Evolutionary conservation across 2,888 invertebrate species (phyloP), one percentile per base, ranked within the genome.

Genomic region (Auanema freiburgensis): DNA sequence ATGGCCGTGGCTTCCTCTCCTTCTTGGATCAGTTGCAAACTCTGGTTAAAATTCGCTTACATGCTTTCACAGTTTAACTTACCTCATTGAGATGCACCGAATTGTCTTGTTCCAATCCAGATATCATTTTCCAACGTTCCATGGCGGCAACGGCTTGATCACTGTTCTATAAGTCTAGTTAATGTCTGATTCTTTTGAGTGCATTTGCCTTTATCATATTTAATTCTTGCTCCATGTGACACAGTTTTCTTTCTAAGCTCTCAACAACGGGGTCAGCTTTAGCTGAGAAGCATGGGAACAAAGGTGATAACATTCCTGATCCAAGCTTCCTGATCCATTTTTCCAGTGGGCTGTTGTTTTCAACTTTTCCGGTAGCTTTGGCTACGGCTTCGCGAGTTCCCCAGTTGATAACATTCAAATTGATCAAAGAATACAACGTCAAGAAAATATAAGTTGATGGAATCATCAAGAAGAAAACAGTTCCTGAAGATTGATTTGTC

Each of bases 391-490:
- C 95, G 66, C 95, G 87, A 0, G 95, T 95, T 5, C 95, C 95
- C 95, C 95, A 95, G 1, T 91, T 90, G 3, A 95, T 91, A 80
- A 92, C 91, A 84, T 95, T 92, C 86, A 95, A 88, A 84, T 95
- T 95, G 84, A 93, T 92, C 25, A 94, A 87, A 0, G 93, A 92
- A 84, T 92, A 95, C 61, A 95, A 90, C 72, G 93, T 90, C 59
- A 95, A 87, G 82, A 95, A 86, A 88, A 95, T 89, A 84, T 94
- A 95, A 91, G 94, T 94, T 72, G 92, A 91, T 0, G 95, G 95
- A 58, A 95, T 92, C 6, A 93, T 91, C 53, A 95, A 89, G 84
- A 91, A 91, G 84, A 95, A 95, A 46, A 95, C 76, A 33, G 88
- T 65, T 24, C 72, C 52, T 52, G 10, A 11, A 43, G 18, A 51